Percentiles rank a stretch among this genome's conserved stretches.
These are phyloP conservation scores for Pipra filicauda DNA, from an alignment of 2,113 vertebrate genomes.

Conservation along the genomic window DNA sequence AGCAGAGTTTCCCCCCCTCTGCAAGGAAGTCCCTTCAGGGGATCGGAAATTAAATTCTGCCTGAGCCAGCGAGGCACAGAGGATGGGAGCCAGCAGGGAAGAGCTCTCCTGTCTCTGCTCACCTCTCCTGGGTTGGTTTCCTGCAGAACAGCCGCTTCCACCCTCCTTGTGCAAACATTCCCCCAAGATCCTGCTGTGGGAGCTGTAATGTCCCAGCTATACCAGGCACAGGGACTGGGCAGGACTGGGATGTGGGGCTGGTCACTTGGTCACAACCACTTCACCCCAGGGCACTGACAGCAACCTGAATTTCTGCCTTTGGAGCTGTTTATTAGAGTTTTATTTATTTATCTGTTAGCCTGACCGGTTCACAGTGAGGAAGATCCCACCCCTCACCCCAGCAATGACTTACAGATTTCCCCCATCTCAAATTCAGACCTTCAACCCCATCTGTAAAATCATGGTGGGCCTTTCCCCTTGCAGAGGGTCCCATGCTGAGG, in stretches of 20 bases:
- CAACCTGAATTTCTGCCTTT: fast-evolving
- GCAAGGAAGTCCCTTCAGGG: not conserved
- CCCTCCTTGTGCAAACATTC: fast-evolving
- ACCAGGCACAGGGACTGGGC: fast-evolving
- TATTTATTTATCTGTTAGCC: too few relatives aligned
- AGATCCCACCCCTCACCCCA: too few relatives aligned
- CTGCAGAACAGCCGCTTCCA: fast-evolving
- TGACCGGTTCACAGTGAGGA: not conserved
- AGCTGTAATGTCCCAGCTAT: fast-evolving
- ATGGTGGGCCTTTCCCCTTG: not conserved
- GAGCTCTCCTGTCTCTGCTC: not conserved
- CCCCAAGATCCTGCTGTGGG: fast-evolving
- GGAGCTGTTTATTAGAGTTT: not conserved
- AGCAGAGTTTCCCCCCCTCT: not conserved
- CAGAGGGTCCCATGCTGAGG: too few relatives aligned
- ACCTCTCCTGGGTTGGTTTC: not conserved
- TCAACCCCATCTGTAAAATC: not conserved
- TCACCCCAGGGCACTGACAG: fast-evolving
- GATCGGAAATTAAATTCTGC: not conserved
- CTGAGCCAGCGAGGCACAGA: not conserved
- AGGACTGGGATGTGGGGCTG: not conserved
- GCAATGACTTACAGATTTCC: not conserved
- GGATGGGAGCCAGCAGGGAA: not conserved
- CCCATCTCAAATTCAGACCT: not conserved
- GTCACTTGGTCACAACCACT: not conserved